Conservation (phyloP, 1,140 invertebrate species). For the Acromyrmex heyeri region DNA sequence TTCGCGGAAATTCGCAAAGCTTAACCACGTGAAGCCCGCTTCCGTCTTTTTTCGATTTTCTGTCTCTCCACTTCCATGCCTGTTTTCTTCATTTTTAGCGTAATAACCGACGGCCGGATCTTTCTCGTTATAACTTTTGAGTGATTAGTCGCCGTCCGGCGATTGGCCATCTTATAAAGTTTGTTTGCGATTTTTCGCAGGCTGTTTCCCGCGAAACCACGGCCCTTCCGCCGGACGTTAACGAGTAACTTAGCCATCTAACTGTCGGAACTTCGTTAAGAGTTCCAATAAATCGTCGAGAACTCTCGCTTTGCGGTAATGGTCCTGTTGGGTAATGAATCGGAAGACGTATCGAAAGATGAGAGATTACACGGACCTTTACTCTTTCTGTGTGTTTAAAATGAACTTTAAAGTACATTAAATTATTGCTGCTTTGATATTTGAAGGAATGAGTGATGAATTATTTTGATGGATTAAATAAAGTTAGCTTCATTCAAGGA, state of each 20-base stretch:
- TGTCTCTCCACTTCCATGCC: not conserved
- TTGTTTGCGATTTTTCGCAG: constrained; percentile 63
- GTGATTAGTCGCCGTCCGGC: constrained; percentile 57
- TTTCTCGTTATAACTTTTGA: constrained; percentile 65
- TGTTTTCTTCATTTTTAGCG: constrained; percentile 50
- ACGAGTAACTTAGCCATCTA: constrained; percentile 64
- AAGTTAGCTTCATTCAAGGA: not conserved
- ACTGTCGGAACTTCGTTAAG: constrained; percentile 64
- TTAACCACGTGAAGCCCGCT: constrained; percentile 59
- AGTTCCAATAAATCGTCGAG: constrained; percentile 61
- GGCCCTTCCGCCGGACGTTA: constrained; percentile 54
- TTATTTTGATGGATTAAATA: not conserved
- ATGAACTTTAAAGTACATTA: not conserved
- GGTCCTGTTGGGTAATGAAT: constrained; percentile 60
- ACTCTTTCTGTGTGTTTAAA: constrained; percentile 19
- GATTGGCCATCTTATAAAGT: constrained; percentile 58
- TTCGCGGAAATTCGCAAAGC: constrained; percentile 60
- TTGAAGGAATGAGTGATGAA: not conserved
- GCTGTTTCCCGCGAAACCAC: constrained; percentile 58
- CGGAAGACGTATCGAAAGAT: constrained; percentile 58
- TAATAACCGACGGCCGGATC: constrained; percentile 61
- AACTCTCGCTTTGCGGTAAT: constrained; percentile 60
- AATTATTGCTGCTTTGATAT: not conserved
- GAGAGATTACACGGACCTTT: constrained; percentile 30
- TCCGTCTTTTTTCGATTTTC: not conserved